phyloP scores from a whole-genome alignment of 2,797 vertebrate species.

The Cottoperca gobio region DNA sequence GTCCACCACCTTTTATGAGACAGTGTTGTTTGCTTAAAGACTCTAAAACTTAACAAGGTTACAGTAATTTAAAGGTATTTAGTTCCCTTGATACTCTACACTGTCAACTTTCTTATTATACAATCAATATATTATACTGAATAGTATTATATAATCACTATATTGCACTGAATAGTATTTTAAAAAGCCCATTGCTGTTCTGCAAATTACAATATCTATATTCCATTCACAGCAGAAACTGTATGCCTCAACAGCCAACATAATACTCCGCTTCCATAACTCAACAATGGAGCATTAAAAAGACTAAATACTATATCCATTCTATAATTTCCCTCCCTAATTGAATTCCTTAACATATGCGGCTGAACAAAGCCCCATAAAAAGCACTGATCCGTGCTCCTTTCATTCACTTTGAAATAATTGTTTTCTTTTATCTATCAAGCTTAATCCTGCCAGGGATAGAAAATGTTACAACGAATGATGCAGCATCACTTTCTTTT shows the following conservation, averaged over 20 bases:
- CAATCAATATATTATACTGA: too few species aligned
- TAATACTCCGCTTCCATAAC: conserved; percentile 12
- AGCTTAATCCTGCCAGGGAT: conserved; percentile 27
- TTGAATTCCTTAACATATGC: conserved; percentile 38
- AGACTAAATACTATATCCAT: conserved; percentile 19
- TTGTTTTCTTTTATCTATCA: conserved; percentile 26
- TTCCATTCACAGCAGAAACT: conserved; percentile 9
- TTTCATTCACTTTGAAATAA: conserved; percentile 33
- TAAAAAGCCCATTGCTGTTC: neutral
- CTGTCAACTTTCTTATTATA: too few species aligned
- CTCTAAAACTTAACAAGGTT: neutral
- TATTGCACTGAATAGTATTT: conserved; percentile 1
- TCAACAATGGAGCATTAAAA: conserved; percentile 28
- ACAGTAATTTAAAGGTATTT: neutral
- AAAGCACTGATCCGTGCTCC: conserved; percentile 35
- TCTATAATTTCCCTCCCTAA: conserved; percentile 35
- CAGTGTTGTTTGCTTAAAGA: neutral
- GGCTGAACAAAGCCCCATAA: conserved; percentile 19
- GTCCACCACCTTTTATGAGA: neutral
- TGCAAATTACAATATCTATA: conserved; percentile 11
- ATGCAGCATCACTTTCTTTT: conserved; percentile 10
- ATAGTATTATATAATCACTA: conserved; percentile 21
- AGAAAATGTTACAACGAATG: neutral
- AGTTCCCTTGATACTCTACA: neutral
- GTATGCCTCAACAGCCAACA: neutral